These are phyloP conservation scores for Heliothis subflexa DNA, from an alignment of 1,140 invertebrate species.

Conservation along the genomic window DNA sequence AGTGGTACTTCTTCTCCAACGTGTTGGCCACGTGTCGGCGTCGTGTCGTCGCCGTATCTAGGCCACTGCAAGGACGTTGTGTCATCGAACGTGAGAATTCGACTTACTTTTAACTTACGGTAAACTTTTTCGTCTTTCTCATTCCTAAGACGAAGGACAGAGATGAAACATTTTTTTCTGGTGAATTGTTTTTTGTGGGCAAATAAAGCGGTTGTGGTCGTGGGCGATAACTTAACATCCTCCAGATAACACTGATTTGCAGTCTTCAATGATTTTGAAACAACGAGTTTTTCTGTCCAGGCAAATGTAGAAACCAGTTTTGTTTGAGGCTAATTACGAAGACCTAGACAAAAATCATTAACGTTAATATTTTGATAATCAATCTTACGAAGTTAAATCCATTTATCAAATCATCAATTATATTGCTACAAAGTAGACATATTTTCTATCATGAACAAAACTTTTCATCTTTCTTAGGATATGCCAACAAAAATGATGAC, in stretches of 20 bases:
- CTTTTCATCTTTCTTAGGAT: no score
- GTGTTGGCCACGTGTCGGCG: neutral
- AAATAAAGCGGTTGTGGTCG: slow-evolving; percentile 11
- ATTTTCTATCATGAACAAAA: no score
- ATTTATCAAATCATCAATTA: no score
- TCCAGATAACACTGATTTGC: neutral
- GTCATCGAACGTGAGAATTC: slow-evolving; percentile 35
- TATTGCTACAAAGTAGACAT: no score
- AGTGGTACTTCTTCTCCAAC: no score
- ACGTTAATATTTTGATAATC: no score
- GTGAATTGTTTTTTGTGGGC: slow-evolving; percentile 1
- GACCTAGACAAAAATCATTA: no score
- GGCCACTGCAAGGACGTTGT: slow-evolving; percentile 35
- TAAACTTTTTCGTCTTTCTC: neutral
- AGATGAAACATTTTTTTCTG: slow-evolving; percentile 3
- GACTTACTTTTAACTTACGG: slow-evolving; percentile 28
- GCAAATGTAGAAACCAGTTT: neutral
- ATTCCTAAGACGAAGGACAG: neutral
- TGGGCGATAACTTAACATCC: slow-evolving; percentile 18
- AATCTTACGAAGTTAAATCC: no score
- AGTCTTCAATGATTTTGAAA: neutral
- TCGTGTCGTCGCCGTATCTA: slow-evolving; percentile 27
- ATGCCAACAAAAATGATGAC: no score
- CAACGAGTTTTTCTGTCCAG: neutral
- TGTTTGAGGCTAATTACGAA: no score